These are phyloP conservation scores for Cottoperca gobio DNA, from an alignment of 2,797 vertebrate species.

Conservation along the genomic window DNA sequence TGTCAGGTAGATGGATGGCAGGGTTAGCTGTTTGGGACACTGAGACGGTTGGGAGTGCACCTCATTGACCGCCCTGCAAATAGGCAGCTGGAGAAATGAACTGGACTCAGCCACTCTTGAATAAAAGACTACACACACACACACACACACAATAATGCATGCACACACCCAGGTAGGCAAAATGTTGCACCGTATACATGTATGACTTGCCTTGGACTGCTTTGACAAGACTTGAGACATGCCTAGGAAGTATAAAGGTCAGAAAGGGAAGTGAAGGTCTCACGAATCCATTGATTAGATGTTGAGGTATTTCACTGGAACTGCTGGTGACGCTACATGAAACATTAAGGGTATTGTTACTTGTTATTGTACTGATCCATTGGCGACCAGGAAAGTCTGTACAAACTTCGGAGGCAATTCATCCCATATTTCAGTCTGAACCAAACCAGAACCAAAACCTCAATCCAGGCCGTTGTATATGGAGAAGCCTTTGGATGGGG, in stretches of 20 bases:
- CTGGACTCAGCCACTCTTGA: slow-evolving; percentile 54
- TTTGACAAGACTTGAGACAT: not conserved
- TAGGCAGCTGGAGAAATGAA: slow-evolving; percentile 66
- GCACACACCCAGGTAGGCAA: not conserved
- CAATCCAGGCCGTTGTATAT: not conserved
- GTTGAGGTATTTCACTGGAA: not conserved
- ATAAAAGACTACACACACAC: slow-evolving; percentile 19
- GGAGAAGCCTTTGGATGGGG: not conserved
- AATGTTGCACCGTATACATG: not conserved
- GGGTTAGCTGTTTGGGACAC: slow-evolving; percentile 60
- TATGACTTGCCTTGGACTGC: not conserved
- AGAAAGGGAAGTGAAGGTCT: not conserved
- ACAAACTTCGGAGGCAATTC: not conserved
- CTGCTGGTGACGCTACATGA: not conserved
- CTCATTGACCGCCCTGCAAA: slow-evolving; percentile 65
- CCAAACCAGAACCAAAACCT: not conserved
- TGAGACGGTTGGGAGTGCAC: slow-evolving; percentile 53
- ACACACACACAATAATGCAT: slow-evolving; percentile 2
- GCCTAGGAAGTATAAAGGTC: not conserved
- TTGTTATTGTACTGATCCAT: too few species aligned
- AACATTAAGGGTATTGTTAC: too few species aligned
- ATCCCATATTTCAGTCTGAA: not conserved
- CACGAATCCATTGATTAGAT: not conserved
- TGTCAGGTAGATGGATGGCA: slow-evolving; percentile 70
- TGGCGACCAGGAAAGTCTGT: not conserved